A percentile compares a stretch with the other conserved stretches of the same genome.
Evolutionary conservation across 2,113 vertebrate species (phyloP).

Genomic region (Nanorana parkeri): DNA sequence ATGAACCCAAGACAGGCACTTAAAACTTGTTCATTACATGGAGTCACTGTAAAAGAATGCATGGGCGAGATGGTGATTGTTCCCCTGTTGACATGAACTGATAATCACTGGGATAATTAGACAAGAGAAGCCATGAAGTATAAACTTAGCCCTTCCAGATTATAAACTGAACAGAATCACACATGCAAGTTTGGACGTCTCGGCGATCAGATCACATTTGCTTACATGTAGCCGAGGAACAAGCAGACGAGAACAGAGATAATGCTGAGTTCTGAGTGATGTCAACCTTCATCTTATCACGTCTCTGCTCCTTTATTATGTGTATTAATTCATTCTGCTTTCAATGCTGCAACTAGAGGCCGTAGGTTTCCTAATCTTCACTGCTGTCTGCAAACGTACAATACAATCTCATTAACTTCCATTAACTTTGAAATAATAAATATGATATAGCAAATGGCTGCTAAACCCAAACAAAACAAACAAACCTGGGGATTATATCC

Average conservation of each 20-base stretch:
- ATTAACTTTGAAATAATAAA: no score
- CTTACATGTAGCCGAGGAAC: slow-evolving; percentile 45
- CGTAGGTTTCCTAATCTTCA: not conserved
- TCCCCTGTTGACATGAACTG: slow-evolving; percentile 42
- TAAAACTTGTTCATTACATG: not conserved
- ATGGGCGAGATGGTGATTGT: slow-evolving; percentile 21
- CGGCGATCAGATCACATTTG: slow-evolving; percentile 48
- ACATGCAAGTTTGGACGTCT: slow-evolving; percentile 54
- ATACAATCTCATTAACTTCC: no score
- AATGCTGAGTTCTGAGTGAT: slow-evolving; percentile 47
- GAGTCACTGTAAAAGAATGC: slow-evolving; percentile 45
- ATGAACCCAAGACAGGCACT: slow-evolving; percentile 2
- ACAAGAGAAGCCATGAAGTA: slow-evolving; percentile 23
- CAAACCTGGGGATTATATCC: no score
- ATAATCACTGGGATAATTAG: slow-evolving; percentile 56
- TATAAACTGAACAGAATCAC: slow-evolving; percentile 53
- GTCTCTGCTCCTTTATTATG: slow-evolving; percentile 33
- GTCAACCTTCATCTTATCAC: slow-evolving; percentile 36
- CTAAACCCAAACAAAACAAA: no score
- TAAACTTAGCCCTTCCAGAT: slow-evolving; percentile 50
- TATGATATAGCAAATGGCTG: no score
- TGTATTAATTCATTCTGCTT: slow-evolving; percentile 35
- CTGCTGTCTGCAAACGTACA: not conserved
- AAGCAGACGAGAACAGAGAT: slow-evolving; percentile 39
- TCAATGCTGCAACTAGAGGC: not conserved